These are phyloP conservation scores for Monopis laevigella DNA, from an alignment of 2,888 invertebrate genomes.

Conservation along the genomic window DNA sequence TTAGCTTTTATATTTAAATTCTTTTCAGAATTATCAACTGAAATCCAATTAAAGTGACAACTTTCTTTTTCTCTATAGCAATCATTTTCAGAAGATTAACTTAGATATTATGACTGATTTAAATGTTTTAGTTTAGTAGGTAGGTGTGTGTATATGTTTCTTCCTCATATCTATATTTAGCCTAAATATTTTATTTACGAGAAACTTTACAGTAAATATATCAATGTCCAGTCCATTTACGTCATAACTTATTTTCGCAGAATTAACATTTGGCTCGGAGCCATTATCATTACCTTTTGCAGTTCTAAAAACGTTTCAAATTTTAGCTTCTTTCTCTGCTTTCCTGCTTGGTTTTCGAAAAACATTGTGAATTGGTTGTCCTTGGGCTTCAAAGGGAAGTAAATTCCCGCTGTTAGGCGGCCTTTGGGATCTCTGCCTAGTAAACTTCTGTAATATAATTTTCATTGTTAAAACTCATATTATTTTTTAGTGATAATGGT, in stretches of 20 bases:
- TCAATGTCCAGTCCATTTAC: background rate
- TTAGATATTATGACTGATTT: no score
- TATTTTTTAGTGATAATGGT: background rate
- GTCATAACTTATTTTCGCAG: background rate
- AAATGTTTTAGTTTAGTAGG: no score
- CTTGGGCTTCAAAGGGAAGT: conserved; percentile 76
- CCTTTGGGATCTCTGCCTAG: conserved; percentile 86
- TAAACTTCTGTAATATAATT: conserved; percentile 69
- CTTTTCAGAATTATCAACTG: no score
- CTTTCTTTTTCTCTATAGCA: no score
- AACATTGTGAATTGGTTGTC: conserved; percentile 81
- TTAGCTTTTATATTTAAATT: no score
- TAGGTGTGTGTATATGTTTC: no score
- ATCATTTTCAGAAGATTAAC: no score
- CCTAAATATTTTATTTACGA: no score
- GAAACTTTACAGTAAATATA: no score
- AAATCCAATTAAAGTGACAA: no score
- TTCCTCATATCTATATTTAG: no score
- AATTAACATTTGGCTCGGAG: background rate
- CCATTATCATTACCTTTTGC: conserved; percentile 65
- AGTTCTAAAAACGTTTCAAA: conserved; percentile 75
- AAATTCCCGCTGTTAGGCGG: conserved; percentile 83
- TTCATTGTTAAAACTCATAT: background rate
- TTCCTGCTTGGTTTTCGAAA: conserved; percentile 75
- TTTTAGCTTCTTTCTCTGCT: conserved; percentile 78